Conservation (phyloP, 2,797 vertebrate species). For the Muscicapa striata region DNA sequence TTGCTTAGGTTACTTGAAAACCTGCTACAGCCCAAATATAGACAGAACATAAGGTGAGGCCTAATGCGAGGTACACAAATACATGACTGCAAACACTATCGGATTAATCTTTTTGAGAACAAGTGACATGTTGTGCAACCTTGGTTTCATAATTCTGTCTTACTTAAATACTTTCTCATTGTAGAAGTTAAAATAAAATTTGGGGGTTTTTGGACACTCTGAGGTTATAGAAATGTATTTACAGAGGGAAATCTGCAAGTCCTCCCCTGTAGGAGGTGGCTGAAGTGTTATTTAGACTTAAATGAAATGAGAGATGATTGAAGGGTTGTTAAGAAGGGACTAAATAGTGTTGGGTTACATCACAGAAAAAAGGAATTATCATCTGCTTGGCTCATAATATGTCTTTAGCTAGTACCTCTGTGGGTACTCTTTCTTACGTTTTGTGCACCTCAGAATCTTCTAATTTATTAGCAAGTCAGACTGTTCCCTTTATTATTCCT, state of each 20-base stretch:
- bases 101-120: conserved; percentile 45
- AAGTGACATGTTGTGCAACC: conserved; percentile 21
- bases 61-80: conserved; percentile 16
- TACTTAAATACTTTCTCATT: conserved; percentile 12
- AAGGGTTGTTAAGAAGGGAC: conserved; percentile 56
- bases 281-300: conserved; percentile 53
- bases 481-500: background rate
- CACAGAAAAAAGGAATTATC: conserved; percentile 34
- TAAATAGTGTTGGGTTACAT: conserved; percentile 33
- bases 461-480: background rate
- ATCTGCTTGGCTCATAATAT: background rate
- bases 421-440: rapidly evolving
- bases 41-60: conserved; percentile 36
- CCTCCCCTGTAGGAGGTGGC: conserved; percentile 49
- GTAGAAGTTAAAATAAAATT: conserved; percentile 40
- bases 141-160: conserved; percentile 48
- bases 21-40: conserved; percentile 36
- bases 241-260: conserved; percentile 51
- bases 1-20: conserved; percentile 40
- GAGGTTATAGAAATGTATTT: conserved; percentile 20
- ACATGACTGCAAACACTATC: background rate
- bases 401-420: background rate
- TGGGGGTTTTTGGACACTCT: background rate
- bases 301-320: conserved; percentile 45
- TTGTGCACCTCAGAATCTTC: background rate